phyloP scores from a whole-genome alignment of 1,140 invertebrate genomes.

The Zaprionus africanus region DNA sequence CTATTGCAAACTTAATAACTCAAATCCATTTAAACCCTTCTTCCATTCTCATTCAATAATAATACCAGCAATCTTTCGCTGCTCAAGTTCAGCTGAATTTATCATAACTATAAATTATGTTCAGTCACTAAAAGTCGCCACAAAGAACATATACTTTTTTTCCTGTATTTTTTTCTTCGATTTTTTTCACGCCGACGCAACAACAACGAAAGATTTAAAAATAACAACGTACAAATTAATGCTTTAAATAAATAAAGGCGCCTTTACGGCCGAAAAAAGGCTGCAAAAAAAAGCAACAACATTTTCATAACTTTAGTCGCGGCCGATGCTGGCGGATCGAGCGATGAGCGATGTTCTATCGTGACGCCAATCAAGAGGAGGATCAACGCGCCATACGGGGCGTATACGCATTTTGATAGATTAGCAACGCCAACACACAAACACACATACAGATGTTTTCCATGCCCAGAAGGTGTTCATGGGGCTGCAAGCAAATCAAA shows the following conservation, averaged over 20 bases:
- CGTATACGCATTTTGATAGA: conserved; percentile 51
- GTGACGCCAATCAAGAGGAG: conserved; percentile 49
- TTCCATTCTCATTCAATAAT: conserved; percentile 28
- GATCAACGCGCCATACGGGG: conserved; percentile 19
- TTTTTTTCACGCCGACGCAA: conserved; percentile 1
- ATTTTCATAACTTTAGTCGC: conserved; percentile 20
- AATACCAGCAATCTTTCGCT: conserved; percentile 10
- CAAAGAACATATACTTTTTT: conserved; percentile 50
- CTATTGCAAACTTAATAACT: background rate
- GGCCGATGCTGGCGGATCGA: conserved; percentile 12
- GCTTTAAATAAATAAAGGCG: conserved; percentile 76
- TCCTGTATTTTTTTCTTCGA: conserved; percentile 39
- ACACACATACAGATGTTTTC: background rate
- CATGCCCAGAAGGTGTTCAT: conserved; percentile 35
- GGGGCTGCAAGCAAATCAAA: conserved; percentile 22
- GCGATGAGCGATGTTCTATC: conserved; percentile 19
- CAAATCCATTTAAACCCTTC: conserved; percentile 17
- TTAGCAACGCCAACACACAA: conserved; percentile 35
- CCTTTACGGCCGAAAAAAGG: conserved; percentile 35
- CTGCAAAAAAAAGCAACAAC: conserved; percentile 4
- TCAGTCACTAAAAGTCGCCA: conserved; percentile 76
- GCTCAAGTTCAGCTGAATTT: conserved; percentile 72
- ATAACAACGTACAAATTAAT: conserved; percentile 79
- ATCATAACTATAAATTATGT: conserved; percentile 77
- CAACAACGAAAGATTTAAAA: conserved; percentile 56